Base-by-base conservation (phyloP, 2,113 vertebrate species). In the Lampris megalopsis region DNA sequence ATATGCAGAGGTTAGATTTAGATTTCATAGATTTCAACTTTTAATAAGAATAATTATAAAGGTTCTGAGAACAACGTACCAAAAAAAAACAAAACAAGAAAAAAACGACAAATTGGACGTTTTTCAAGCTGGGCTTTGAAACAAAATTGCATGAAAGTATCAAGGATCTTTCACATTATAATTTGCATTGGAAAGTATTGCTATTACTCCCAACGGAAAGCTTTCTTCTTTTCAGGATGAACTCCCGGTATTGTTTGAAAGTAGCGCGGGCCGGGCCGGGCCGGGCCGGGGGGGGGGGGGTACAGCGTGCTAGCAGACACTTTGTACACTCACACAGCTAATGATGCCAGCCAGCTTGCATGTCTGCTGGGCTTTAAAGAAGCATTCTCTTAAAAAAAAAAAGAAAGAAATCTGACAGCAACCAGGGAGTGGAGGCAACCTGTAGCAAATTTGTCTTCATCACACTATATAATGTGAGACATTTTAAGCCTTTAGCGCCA, bases 361-460 rank as follows among this genome's bases (percentile, higher is more conserved):
- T 41, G 57, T 61, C 62, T 49, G 24, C 3, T 63, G 42, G 6
- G 37, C 43, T 75, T 62, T 57, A 10, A 68, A 78, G 56, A 9
- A 9, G 13, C 3, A 5, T 53, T 75, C 36, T 49, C 36, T 36
- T 67, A n/a, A 45, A 10, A 50, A 45, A 37, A 43, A 2, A 2
- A 11, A 24, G 2, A 24, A 24, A 37, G 40, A 2, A 2, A 11
- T 13, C 2, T 69, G 64, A 83, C 68, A 61, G 75, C 61, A 73
- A 56, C 62, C 40, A 70, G 73, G 37, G 69, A 85, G 53, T 49
- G 5, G 71, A 82, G 74, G 62, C 75, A 86, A 86, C 80, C 82
- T 86, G 75, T 41, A 53, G 77, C 3, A 40, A 76, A 88, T 90
- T 89, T 88, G 83, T 88, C 83, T 87, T 89, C 80, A 50, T 90